Conservation (phyloP, 1,140 invertebrate species). For the Marisa cornuarietis region DNA sequence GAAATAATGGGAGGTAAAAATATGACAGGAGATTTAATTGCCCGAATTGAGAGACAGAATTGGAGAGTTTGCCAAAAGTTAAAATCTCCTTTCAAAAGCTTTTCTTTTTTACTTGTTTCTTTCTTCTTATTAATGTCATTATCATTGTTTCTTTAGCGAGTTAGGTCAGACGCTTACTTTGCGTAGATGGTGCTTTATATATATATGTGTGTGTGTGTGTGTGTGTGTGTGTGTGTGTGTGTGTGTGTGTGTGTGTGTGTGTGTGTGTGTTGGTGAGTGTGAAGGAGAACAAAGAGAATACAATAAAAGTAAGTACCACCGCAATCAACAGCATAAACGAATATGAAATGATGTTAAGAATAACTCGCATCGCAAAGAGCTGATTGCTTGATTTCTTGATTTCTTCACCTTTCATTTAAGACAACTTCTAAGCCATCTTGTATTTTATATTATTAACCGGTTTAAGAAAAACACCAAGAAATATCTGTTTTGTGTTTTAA, state of each 20-base stretch:
- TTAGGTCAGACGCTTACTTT: not conserved
- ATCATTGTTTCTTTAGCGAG: not conserved
- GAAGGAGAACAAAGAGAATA: not conserved
- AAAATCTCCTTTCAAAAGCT: too few relatives aligned
- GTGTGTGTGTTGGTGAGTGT: not conserved
- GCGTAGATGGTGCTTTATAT: not conserved
- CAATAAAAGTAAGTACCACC: not conserved
- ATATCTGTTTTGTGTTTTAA: not conserved
- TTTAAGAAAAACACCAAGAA: not conserved
- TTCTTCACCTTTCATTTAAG: not conserved
- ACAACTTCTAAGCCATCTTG: not conserved
- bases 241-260: conserved; percentile 1
- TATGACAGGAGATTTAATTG: not conserved
- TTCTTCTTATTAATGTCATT: not conserved
- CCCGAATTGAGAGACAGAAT: not conserved
- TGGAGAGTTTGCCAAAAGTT: not conserved
- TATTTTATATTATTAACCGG: not conserved
- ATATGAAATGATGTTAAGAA: too few relatives aligned
- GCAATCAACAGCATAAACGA: not conserved
- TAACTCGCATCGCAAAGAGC: too few relatives aligned
- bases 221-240: not conserved
- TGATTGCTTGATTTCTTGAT: not conserved
- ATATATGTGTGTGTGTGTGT: conserved; percentile 6
- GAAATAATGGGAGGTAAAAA: not conserved
- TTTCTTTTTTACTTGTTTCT: not conserved